Evolutionary conservation across 2,888 invertebrate species (phyloP).

Genomic region (Phaonia tiefii): DNA sequence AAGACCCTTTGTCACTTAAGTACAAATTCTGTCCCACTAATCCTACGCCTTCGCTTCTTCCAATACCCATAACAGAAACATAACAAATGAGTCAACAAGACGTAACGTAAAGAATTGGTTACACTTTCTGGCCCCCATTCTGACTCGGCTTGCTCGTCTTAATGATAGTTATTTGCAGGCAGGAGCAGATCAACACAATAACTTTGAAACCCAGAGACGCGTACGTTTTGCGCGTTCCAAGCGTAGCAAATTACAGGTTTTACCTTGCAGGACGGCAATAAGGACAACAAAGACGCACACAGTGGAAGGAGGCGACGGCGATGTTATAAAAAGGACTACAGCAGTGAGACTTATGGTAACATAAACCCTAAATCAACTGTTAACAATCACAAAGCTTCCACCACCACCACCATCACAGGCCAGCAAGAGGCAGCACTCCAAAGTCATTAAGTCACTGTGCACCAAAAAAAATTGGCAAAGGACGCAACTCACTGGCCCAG

Average conservation of each 20-base stretch:
- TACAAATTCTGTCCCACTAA: too few relatives aligned
- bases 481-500: neutral
- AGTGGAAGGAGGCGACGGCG: neutral
- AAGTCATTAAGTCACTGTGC: conserved; percentile 21
- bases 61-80: too few relatives aligned
- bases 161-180: conserved; percentile 30
- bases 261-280: neutral
- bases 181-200: neutral
- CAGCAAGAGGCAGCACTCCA: too few relatives aligned
- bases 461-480: neutral
- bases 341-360: conserved; percentile 14
- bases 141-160: too few relatives aligned
- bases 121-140: conserved; percentile 9
- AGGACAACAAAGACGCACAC: too few relatives aligned
- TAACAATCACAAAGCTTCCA: neutral
- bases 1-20: conserved; percentile 6
- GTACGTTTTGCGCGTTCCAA: too few relatives aligned
- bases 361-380: conserved; percentile 22
- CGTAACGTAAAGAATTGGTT: conserved; percentile 18
- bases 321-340: neutral
- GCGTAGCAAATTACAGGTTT: neutral
- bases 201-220: too few relatives aligned
- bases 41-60: too few relatives aligned
- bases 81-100: neutral
- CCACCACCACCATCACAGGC: conserved; percentile 4